phyloP scores from a whole-genome alignment of 2,797 vertebrate species.

The Acipenser ruthenus region DNA sequence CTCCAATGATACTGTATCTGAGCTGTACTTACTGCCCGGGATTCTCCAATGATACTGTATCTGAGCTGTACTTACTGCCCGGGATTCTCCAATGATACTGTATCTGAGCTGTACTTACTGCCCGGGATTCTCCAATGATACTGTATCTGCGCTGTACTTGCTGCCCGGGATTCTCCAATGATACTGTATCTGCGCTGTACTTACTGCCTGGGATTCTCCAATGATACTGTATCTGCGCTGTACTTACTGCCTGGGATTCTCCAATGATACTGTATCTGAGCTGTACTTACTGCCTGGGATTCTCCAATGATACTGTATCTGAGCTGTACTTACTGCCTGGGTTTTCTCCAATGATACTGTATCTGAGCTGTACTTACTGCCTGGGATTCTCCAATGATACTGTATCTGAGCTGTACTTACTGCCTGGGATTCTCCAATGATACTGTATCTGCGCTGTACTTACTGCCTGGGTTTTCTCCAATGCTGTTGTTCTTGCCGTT shows the following conservation, averaged over 20 bases:
- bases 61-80: slow-evolving; percentile 61
- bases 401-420: no score
- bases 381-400: no score
- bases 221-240: background rate
- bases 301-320: slow-evolving; percentile 62
- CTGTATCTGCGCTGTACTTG: background rate
- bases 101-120: slow-evolving; percentile 57
- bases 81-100: slow-evolving; percentile 70
- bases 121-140: slow-evolving; percentile 74
- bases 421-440: no score
- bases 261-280: no score
- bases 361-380: no score
- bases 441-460: slow-evolving; percentile 32
- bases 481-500: slow-evolving; percentile 86
- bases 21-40: slow-evolving; percentile 66
- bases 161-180: no score
- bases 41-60: slow-evolving; percentile 66
- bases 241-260: no score
- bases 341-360: no score
- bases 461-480: slow-evolving; percentile 81
- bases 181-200: background rate
- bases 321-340: no score
- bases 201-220: no score
- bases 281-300: slow-evolving; percentile 70
- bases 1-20: no score